Evolutionary conservation across 2,888 invertebrate genomes (phyloP).

Genomic region (Trissoscelio sp.): DNA sequence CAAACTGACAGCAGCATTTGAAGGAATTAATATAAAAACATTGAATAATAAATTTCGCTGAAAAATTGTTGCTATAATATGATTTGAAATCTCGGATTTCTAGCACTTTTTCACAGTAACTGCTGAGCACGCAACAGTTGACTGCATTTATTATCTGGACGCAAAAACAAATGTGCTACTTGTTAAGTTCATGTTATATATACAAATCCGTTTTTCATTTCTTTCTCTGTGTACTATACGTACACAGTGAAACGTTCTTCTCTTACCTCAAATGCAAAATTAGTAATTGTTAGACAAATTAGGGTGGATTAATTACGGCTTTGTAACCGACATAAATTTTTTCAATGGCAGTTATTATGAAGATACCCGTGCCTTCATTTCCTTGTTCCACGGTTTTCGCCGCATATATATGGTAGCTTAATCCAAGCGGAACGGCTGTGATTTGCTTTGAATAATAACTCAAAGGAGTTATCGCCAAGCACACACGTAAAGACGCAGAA

Average conservation of each 20-base stretch:
- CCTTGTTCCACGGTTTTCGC: conserved; percentile 61
- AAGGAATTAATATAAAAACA: too few species aligned
- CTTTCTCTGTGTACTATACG: too few species aligned
- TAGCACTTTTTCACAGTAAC: neutral
- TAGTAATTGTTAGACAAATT: conserved; percentile 15
- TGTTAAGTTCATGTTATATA: neutral
- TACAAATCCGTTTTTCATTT: neutral
- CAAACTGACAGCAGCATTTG: too few species aligned
- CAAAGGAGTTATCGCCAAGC: conserved; percentile 75
- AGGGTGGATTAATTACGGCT: conserved; percentile 12
- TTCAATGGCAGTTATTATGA: conserved; percentile 43
- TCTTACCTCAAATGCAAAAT: neutral
- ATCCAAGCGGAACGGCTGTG: conserved; percentile 73
- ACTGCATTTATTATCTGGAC: conserved; percentile 13
- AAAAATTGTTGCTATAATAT: neutral
- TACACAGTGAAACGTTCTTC: too few species aligned
- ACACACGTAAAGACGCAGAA: conserved; percentile 61
- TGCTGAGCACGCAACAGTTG: conserved; percentile 9
- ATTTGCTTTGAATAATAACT: conserved; percentile 82
- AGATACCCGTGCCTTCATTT: conserved; percentile 44
- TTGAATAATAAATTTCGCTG: neutral
- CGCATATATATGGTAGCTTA: conserved; percentile 77
- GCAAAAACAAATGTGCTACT: neutral
- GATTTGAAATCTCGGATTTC: neutral
- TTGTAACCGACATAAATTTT: conserved; percentile 25